Evolutionary conservation across 2,888 invertebrate species (phyloP), one percentile per base, ranked within the genome.

Genomic region (Leptinotarsa tumamoca): DNA sequence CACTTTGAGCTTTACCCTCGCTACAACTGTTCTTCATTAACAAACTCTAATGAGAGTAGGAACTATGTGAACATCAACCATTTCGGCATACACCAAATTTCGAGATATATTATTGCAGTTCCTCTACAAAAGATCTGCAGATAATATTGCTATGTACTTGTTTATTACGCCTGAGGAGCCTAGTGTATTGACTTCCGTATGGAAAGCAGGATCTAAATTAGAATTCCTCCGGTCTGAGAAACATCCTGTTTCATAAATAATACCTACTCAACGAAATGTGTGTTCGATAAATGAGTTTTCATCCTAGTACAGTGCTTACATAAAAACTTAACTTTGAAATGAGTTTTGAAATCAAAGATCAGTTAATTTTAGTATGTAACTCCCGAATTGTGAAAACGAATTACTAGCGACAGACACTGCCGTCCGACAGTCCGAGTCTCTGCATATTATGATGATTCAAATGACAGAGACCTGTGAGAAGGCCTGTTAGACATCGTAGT

Each of bases 51-150:
- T 52, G 52, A 52, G 52, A 17, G n/a, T 14, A 15, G 52, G 15
- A 52, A 52, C 15, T 52, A 17, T 52, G 52, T n/a, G 52, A 52
- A 15, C 58, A 58, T 58, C 58, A 17, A 56, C 56, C 56, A 56
- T 56, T 56, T 18, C 17, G 7, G 2, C 7, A 33, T 33, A 33
- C 33, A 17, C 10, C 13, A 14, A 52, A 56, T 18, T 21, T 21
- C 56, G 7, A 21, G 21, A 18, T 4, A 21, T 58, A 58, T 18
- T 17, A 5, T 13, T 14, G 17, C n/a, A 52, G n/a, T 52, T 52
- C 4, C 15, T 52, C 52, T 52, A 52, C 52, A n/a, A 52, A 52
- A 52, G 52, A 52, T 15, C n/a, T 52, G 52, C 52, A 52, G n/a
- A n/a, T 52, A 52, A 52, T 43, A 43, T 52, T 4, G 52, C 52